phyloP scores from a whole-genome alignment of 1,140 invertebrate genomes.

The Drosophila subobscura region DNA sequence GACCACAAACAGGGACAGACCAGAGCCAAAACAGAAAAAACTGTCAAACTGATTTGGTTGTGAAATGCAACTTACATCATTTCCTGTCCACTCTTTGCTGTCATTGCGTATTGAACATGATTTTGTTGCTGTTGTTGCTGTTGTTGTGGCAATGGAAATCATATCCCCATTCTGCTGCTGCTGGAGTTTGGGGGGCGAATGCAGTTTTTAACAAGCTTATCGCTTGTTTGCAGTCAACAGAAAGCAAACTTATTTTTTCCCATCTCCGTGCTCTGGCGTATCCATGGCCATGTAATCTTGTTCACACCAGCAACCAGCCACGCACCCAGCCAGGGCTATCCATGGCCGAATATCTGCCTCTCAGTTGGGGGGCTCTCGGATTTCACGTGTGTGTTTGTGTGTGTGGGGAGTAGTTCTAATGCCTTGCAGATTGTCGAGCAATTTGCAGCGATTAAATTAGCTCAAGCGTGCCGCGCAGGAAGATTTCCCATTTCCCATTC shows the following conservation, averaged over 20 bases:
- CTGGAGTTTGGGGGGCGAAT: too few species aligned
- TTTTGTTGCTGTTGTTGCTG: too few species aligned
- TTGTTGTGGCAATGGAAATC: too few species aligned
- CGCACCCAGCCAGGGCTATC: slow-evolving; percentile 3
- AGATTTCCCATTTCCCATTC: slow-evolving; percentile 30
- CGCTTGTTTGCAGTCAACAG: slow-evolving; percentile 48
- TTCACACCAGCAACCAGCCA: slow-evolving; percentile 51
- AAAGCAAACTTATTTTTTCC: slow-evolving; percentile 36
- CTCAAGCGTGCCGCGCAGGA: slow-evolving; percentile 71
- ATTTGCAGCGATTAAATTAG: slow-evolving; percentile 84
- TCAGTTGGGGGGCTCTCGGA: slow-evolving; percentile 35
- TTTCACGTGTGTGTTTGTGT: slow-evolving; percentile 58
- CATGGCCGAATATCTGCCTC: slow-evolving; percentile 6
- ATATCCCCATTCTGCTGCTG: too few species aligned
- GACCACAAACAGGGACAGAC: slow-evolving; percentile 10
- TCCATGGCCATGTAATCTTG: slow-evolving; percentile 64
- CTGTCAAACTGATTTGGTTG: slow-evolving; percentile 38
- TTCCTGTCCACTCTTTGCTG: slow-evolving; percentile 28
- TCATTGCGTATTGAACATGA: slow-evolving; percentile 25
- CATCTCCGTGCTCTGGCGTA: slow-evolving; percentile 15
- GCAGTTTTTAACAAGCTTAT: slow-evolving; percentile 57
- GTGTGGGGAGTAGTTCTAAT: slow-evolving; percentile 55
- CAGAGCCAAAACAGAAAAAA: not conserved
- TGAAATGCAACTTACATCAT: slow-evolving; percentile 43
- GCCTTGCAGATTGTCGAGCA: slow-evolving; percentile 80